Evolutionary conservation across 2,888 invertebrate genomes (phyloP).

Genomic region (Orthonychiurus folsomi): DNA sequence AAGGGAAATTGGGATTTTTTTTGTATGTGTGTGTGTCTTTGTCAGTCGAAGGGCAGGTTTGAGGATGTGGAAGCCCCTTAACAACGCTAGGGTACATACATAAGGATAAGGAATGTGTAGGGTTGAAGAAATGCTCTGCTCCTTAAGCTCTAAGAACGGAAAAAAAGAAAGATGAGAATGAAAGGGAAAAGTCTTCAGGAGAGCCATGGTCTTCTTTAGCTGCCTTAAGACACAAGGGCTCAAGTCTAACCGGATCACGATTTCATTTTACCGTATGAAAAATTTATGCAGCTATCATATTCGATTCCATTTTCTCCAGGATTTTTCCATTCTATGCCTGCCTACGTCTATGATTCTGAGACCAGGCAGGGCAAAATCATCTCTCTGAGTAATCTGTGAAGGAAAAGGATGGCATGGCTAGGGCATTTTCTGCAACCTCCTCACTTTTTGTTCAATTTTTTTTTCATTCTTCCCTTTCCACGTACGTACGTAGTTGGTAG

Average conservation of each 20-base stretch:
- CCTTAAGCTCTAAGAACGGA: not conserved
- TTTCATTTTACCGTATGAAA: slow-evolving; percentile 26
- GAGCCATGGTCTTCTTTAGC: not conserved
- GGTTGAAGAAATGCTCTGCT: not conserved
- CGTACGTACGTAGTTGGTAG: too few relatives aligned
- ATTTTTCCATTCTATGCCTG: too few relatives aligned
- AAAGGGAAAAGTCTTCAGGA: not conserved
- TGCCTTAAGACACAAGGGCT: not conserved
- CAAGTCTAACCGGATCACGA: slow-evolving; percentile 18
- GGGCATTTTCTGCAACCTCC: not conserved
- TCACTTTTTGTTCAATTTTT: not conserved
- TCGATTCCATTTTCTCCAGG: slow-evolving; percentile 19
- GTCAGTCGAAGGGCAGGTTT: too few relatives aligned
- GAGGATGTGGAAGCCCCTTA: too few relatives aligned
- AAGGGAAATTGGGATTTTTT: too few relatives aligned
- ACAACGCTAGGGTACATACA: too few relatives aligned
- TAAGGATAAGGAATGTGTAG: too few relatives aligned
- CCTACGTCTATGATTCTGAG: too few relatives aligned
- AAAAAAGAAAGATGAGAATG: not conserved
- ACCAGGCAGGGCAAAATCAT: slow-evolving; percentile 10
- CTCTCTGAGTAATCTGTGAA: slow-evolving; percentile 4
- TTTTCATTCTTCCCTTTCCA: not conserved
- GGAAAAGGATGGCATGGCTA: not conserved
- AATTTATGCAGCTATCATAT: slow-evolving; percentile 28
- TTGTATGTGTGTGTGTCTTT: too few relatives aligned